These are phyloP conservation scores for Loriculus beryllinus DNA, from an alignment of 2,797 vertebrate genomes.

Conservation along the genomic window DNA sequence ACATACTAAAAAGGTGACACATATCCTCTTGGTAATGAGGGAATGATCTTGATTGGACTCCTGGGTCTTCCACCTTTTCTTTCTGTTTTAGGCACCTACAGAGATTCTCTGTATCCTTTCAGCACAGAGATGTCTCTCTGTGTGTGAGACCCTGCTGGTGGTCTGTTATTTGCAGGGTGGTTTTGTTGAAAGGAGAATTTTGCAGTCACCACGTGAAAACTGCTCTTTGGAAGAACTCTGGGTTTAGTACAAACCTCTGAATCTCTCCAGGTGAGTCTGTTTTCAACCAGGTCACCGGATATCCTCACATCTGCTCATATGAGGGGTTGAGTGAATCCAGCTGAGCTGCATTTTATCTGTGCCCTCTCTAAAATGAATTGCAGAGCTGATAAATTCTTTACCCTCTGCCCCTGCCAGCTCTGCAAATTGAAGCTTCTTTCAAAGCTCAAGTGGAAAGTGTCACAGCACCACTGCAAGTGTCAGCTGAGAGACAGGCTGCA, in stretches of 20 bases:
- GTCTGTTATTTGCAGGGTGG: background rate
- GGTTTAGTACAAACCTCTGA: background rate
- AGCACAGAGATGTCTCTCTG: background rate
- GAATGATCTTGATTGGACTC: background rate
- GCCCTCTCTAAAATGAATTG: conserved; percentile 14
- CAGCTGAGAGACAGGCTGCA: conserved; percentile 8
- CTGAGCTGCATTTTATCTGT: conserved; percentile 7
- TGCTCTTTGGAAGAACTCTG: background rate
- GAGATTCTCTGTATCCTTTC: background rate
- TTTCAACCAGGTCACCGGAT: conserved; percentile 45
- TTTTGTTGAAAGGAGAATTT: background rate
- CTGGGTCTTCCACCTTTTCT: background rate
- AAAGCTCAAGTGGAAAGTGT: background rate
- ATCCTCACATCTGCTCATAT: conserved; percentile 6
- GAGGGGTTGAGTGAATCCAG: conserved; percentile 45
- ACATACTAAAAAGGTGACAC: background rate
- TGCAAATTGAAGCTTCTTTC: background rate
- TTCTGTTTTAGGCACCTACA: background rate
- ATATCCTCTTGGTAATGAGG: background rate
- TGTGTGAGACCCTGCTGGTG: background rate
- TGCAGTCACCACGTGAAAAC: background rate
- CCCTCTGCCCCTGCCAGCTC: background rate
- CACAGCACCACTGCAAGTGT: background rate
- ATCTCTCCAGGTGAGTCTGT: conserved; percentile 34
- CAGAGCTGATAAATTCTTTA: conserved; percentile 16